Evolutionary conservation across 2,113 vertebrate species (phyloP).

Genomic region (Nymphicus hollandicus): DNA sequence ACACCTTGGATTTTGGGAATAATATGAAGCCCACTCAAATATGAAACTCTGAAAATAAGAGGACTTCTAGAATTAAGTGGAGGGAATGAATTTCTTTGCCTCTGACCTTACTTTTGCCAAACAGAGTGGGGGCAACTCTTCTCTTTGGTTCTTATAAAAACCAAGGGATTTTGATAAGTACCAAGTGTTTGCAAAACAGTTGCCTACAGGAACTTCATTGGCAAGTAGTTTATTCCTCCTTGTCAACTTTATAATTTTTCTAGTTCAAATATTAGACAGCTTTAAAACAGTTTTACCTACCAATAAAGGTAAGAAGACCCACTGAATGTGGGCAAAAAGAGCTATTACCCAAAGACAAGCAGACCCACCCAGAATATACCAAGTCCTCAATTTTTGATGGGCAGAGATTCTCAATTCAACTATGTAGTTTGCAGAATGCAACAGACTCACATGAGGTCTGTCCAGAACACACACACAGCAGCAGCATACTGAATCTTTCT

Average conservation of each 20-base stretch:
- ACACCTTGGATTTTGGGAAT: not conserved
- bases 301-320: not conserved
- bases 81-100: not conserved
- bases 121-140: not conserved
- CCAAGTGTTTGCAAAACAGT: not conserved
- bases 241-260: not conserved
- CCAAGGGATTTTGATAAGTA: not conserved
- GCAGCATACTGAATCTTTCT: not conserved
- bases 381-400: not conserved
- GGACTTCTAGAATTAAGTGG: not conserved
- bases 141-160: not conserved
- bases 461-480: not conserved
- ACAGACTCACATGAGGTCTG: not conserved
- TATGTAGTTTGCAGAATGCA: not conserved
- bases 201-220: not conserved
- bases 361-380: not conserved
- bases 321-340: accelerated
- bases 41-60: not conserved
- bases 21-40: not conserved
- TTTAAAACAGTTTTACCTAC: not conserved
- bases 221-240: not conserved
- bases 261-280: not conserved
- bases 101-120: not conserved
- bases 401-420: not conserved
- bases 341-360: not conserved